phyloP scores from a whole-genome alignment of 1,140 invertebrate genomes.

The Zaprionus vittiger region DNA sequence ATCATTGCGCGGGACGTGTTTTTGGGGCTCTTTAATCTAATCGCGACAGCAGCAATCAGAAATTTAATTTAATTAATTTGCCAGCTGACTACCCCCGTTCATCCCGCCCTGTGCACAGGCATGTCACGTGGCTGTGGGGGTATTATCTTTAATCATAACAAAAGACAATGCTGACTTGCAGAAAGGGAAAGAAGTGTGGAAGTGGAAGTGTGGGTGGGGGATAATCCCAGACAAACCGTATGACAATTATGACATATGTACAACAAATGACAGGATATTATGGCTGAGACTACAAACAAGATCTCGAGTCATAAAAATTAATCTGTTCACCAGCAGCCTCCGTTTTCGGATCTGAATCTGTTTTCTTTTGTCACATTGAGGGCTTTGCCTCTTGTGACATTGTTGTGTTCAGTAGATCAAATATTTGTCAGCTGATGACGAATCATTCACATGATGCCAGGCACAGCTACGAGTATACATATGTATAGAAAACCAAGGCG shows the following conservation, averaged over 20 bases:
- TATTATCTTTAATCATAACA: constrained; percentile 20
- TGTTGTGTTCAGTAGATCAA: constrained; percentile 13
- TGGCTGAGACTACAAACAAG: constrained; percentile 14
- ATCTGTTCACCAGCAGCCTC: constrained; percentile 7
- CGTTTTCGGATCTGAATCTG: not conserved
- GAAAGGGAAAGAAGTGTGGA: not conserved
- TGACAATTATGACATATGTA: constrained; percentile 8
- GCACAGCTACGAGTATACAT: not conserved
- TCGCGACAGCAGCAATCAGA: constrained; percentile 34
- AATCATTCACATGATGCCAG: constrained; percentile 48
- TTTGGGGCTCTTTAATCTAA: constrained; percentile 35
- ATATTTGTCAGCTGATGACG: constrained; percentile 22
- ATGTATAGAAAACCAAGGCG: constrained; percentile 8
- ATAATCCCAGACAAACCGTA: constrained; percentile 16
- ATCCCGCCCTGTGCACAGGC: not conserved
- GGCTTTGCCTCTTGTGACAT: constrained; percentile 2
- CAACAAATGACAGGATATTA: constrained; percentile 31
- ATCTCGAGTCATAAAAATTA: constrained; percentile 16
- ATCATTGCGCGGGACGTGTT: constrained; percentile 3
- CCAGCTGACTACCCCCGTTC: not conserved
- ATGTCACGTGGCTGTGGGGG: constrained; percentile 27
- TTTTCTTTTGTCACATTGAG: constrained; percentile 11
- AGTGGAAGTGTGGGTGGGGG: not conserved
- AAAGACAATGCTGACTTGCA: constrained; percentile 20
- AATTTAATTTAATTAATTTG: constrained; percentile 52